These are phyloP conservation scores for Callithrix jacchus DNA, from an alignment of 2,113 vertebrate genomes.

Conservation along the genomic window DNA sequence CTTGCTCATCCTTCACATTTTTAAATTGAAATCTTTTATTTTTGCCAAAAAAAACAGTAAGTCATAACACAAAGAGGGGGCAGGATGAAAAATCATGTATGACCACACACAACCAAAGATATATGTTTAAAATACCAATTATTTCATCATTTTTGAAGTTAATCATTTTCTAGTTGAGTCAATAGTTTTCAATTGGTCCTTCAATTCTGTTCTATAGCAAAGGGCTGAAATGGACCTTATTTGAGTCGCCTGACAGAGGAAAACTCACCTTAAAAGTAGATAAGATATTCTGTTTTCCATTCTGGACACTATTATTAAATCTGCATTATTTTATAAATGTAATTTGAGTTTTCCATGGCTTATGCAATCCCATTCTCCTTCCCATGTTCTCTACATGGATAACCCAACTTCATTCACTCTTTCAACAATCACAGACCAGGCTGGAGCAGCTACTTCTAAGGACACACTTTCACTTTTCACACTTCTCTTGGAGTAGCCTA, in stretches of 20 bases:
- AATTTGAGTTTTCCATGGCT: neutral
- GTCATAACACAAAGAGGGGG: neutral
- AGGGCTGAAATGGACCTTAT: neutral
- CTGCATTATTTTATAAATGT: neutral
- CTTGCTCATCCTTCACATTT: neutral
- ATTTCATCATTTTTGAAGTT: neutral
- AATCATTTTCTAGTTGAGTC: neutral
- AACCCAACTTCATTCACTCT: too few relatives aligned
- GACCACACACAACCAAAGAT: neutral
- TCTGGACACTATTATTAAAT: neutral
- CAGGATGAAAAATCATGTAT: neutral
- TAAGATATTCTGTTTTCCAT: neutral
- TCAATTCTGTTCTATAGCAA: neutral
- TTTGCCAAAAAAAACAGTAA: neutral
- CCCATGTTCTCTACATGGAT: neutral
- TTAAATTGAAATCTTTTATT: neutral
- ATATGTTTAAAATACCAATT: neutral
- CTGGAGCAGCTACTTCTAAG: neutral
- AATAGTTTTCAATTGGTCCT: neutral
- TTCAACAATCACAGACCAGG: neutral
- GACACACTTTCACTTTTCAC: rapidly evolving
- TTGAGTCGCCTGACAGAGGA: neutral
- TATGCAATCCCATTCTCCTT: neutral
- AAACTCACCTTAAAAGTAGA: neutral
- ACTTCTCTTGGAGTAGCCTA: neutral